These are phyloP conservation scores for Apteryx owenii DNA, from an alignment of 2,113 vertebrate genomes.

Conservation along the genomic window DNA sequence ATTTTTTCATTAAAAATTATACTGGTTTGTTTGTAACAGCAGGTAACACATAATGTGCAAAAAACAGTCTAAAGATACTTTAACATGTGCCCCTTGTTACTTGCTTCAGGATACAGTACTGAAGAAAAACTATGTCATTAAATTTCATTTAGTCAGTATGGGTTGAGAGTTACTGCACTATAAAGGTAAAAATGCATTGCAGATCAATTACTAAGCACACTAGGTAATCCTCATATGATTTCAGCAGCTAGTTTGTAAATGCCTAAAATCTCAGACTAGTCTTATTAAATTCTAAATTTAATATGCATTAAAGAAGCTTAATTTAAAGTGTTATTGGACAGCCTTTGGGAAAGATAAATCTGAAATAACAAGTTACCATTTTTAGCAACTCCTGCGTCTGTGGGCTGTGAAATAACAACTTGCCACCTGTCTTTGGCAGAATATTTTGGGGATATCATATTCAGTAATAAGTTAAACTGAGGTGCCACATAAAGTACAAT, in stretches of 20 bases:
- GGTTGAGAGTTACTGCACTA: neutral
- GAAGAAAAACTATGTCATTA: neutral
- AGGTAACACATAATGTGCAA: neutral
- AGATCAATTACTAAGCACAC: neutral
- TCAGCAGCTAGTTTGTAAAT: constrained; percentile 3
- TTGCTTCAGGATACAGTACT: neutral
- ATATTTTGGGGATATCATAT: neutral
- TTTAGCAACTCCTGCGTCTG: constrained; percentile 39
- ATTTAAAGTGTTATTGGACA: constrained; percentile 1
- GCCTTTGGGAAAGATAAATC: neutral
- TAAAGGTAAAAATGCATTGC: neutral
- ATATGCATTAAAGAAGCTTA: constrained; percentile 8
- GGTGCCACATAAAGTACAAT: neutral
- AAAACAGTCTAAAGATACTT: neutral
- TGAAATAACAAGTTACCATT: constrained; percentile 36
- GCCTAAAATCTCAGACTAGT: neutral
- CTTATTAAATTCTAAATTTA: constrained; percentile 41
- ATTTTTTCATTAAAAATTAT: neutral
- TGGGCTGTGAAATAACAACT: constrained; percentile 42
- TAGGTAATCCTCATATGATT: neutral
- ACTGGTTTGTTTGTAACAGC: neutral
- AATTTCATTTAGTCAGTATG: neutral
- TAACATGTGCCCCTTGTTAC: neutral
- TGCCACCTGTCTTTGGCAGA: constrained; percentile 36
- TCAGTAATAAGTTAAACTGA: neutral